A percentile compares a stretch with the other conserved stretches of the same genome.
Conservation (phyloP, 2,113 vertebrate genomes). For the Cynoglossus semilaevis region DNA sequence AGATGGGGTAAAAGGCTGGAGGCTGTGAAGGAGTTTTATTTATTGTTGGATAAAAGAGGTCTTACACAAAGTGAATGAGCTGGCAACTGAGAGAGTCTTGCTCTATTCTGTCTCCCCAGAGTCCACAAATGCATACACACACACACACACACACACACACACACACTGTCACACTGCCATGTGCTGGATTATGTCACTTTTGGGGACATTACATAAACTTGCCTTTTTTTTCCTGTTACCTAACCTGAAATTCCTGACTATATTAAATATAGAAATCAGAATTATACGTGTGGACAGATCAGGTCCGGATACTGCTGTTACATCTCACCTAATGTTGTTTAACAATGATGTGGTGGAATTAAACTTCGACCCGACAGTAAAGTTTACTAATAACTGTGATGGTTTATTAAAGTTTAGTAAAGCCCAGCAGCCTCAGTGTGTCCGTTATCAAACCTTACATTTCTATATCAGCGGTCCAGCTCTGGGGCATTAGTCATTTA, state of each 20-base stretch:
- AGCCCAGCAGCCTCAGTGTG: not conserved
- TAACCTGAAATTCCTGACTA: too few relatives aligned
- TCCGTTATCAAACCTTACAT: not conserved
- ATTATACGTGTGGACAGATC: too few relatives aligned
- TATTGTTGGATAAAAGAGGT: slow-evolving; percentile 27
- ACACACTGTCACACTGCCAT: not conserved
- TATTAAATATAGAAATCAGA: too few relatives aligned
- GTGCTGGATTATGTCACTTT: too few relatives aligned
- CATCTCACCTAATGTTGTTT: too few relatives aligned
- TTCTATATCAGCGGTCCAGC: not conserved
- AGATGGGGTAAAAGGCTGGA: slow-evolving; percentile 14
- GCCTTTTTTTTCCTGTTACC: not conserved
- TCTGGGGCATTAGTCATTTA: not conserved
- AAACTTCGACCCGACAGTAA: not conserved
- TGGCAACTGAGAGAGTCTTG: not conserved
- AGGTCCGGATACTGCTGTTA: too few relatives aligned
- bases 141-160: not conserved
- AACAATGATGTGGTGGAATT: too few relatives aligned
- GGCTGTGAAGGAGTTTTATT: slow-evolving; percentile 25
- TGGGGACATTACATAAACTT: not conserved
- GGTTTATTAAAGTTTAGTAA: not conserved
- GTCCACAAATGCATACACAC: not conserved
- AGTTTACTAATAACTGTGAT: not conserved
- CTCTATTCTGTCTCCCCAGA: slow-evolving; percentile 1
- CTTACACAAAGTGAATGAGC: slow-evolving; percentile 13